A percentile compares a stretch with the other conserved stretches of the same genome.
These are phyloP conservation scores for Falco punctatus DNA, from an alignment of 2,113 vertebrate genomes.

Conservation along the genomic window DNA sequence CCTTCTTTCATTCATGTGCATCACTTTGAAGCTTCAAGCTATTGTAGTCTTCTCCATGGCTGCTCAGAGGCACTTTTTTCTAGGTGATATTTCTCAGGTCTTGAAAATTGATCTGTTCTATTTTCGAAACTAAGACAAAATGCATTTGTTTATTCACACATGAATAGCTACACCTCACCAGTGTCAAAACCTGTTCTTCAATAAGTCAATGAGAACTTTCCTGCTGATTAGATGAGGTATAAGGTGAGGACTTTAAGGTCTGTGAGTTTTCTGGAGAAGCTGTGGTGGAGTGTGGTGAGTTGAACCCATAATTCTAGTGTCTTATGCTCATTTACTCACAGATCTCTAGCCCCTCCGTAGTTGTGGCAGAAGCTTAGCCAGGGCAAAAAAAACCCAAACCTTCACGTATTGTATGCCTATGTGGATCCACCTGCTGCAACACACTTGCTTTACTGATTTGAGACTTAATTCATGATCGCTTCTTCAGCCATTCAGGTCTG, in stretches of 20 bases:
- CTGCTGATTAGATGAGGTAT: neutral
- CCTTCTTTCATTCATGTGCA: neutral
- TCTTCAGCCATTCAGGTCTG: neutral
- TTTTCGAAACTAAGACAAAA: neutral
- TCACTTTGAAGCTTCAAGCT: neutral
- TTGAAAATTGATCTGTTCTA: neutral
- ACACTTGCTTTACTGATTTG: neutral
- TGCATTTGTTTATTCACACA: neutral
- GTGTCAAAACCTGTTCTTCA: neutral
- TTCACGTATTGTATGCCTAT: neutral
- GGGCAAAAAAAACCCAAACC: neutral
- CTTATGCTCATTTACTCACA: neutral
- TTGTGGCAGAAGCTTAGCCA: neutral
- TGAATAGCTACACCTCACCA: neutral
- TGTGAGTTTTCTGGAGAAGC: neutral
- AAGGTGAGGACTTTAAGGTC: neutral
- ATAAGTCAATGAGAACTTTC: neutral
- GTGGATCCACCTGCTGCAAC: neutral
- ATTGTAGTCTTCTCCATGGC: neutral
- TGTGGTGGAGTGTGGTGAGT: neutral
- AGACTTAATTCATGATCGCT: neutral
- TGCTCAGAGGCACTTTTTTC: neutral
- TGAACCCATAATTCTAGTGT: neutral
- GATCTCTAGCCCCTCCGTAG: neutral
- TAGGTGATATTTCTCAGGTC: neutral